These are phyloP conservation scores for Sympetrum striolatum DNA, from an alignment of 2,888 invertebrate genomes.

Conservation along the genomic window DNA sequence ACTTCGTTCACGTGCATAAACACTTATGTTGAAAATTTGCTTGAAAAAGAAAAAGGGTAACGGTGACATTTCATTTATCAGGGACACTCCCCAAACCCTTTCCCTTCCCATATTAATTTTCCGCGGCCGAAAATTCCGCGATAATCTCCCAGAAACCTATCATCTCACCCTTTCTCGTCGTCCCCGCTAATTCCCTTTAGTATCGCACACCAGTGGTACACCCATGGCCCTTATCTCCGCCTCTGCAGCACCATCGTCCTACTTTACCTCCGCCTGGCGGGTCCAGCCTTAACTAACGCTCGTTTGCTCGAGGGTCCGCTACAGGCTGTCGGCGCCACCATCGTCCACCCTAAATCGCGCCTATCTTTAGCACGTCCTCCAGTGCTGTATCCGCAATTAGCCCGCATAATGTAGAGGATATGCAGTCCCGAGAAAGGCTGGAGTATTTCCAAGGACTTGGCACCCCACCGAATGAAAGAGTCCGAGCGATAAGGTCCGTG, in stretches of 20 bases:
- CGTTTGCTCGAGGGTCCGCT: neutral
- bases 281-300: neutral
- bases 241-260: neutral
- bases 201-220: neutral
- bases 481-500: neutral
- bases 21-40: no score
- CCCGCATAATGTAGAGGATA: neutral
- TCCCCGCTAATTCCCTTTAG: neutral
- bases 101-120: neutral
- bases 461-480: neutral
- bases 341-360: neutral
- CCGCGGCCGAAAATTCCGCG: neutral
- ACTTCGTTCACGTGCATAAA: no score
- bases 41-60: no score
- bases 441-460: neutral
- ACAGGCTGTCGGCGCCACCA: neutral
- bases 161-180: neutral
- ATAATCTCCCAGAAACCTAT: neutral
- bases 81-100: neutral
- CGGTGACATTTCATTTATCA: neutral
- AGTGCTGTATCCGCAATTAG: neutral
- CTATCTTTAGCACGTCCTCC: neutral
- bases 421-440: neutral
- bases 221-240: neutral
- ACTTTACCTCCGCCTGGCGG: neutral